These are phyloP conservation scores for Drosophila punjabiensis DNA, from an alignment of 1,140 invertebrate species.

Conservation along the genomic window DNA sequence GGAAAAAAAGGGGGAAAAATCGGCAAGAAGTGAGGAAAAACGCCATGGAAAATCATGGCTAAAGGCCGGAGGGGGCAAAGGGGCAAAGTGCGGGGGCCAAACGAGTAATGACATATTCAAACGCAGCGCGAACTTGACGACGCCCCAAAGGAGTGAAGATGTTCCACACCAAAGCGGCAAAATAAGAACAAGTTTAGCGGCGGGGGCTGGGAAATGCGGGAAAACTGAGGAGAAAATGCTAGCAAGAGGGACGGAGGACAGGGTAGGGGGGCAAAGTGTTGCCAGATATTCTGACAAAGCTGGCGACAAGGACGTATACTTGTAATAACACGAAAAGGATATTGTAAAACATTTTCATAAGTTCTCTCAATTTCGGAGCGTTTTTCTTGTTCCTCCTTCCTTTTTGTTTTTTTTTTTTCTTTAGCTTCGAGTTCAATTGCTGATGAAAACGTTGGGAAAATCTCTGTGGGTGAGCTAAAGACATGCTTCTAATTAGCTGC, in stretches of 20 bases:
- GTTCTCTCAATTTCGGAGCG: conserved; percentile 58
- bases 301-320: conserved; percentile 84
- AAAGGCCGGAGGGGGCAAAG: neutral
- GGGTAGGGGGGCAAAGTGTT: conserved; percentile 43
- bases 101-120: conserved; percentile 81
- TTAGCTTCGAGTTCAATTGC: conserved; percentile 38
- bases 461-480: neutral
- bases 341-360: conserved; percentile 85
- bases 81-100: conserved; percentile 17
- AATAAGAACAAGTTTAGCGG: conserved; percentile 24
- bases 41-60: conserved; percentile 3
- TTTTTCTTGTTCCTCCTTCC: conserved; percentile 14
- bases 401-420: conserved; percentile 16
- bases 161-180: conserved; percentile 23
- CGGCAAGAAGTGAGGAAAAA: conserved; percentile 53
- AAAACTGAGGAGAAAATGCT: neutral
- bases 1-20: conserved; percentile 44
- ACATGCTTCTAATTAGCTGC: neutral
- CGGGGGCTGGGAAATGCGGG: neutral
- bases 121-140: conserved; percentile 79
- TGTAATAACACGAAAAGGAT: conserved; percentile 85
- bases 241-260: no score
- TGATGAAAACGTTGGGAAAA: conserved; percentile 3
- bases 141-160: conserved; percentile 66
- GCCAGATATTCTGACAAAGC: conserved; percentile 84